Base-by-base conservation (phyloP, 2,797 vertebrate species). In the Merluccius polli region DNA sequence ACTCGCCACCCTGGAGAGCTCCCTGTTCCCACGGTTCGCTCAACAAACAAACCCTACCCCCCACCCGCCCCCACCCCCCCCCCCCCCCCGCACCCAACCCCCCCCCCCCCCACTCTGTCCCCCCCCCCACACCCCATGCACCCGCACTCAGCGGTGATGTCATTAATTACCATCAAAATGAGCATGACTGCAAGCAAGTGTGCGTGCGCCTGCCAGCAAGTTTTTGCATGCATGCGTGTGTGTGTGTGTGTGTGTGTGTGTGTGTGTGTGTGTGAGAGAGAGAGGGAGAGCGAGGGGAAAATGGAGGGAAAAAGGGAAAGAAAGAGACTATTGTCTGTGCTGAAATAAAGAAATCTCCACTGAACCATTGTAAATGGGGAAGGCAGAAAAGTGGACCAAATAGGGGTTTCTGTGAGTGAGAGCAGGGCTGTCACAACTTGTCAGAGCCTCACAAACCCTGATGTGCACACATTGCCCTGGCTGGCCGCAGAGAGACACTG, bases 341-440 rank as follows among this genome's bases (percentile, higher is more conserved):
- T 89, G 89, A 95, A 96, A 96, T 95, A 96, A 96, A 96, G 96
- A 96, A 97, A 96, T 96, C 94, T 95, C 94, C 93, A 95, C 94
- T 97, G 94, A 94, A 95, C 94, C 96, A 96, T 95, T 95, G 93
- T 95, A 95, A 96, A 94, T 91, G 93, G 94, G 94, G 93, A 95
- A 94, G 94, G 94, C 93, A 95, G 94, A 94, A 95, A 95, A 95
- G 95, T 93, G 83, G 88, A 93, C 90, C 89, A 90, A 92, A 93
- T 92, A 88, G 84, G 82, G 86, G 89, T 88, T 93, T 93, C 87
- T 91, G 87, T 92, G 89, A 92, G 90, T 92, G 91, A 88, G 91
- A 93, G 89, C 89, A 78, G 87, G 81, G 87, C 91, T 94, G 94
- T 94, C 94, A 94, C 92, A 93, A 94, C 93, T 90, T 75, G 92